A percentile compares a stretch with the other conserved stretches of the same genome.
Evolutionary conservation across 2,888 invertebrate species (phyloP).

Genomic region (Drosophila macrothrix): DNA sequence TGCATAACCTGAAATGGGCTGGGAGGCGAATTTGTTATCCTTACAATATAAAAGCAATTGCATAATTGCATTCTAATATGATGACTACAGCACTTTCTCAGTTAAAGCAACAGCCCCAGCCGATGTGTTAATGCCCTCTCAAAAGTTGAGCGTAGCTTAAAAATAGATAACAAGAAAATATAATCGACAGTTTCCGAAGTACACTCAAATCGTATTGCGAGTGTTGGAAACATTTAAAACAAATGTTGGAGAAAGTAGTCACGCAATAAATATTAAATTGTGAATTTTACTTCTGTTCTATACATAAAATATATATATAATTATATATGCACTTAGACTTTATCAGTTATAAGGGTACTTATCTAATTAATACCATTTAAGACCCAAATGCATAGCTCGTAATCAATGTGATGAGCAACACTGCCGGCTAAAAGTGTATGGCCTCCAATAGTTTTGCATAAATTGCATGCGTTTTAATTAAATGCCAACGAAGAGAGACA

Average conservation of each 20-base stretch:
- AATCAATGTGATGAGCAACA: not conserved
- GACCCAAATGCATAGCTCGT: not conserved
- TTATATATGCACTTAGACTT: not conserved
- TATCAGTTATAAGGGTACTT: not conserved
- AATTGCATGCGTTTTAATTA: slow-evolving; percentile 66
- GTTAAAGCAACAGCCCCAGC: not conserved
- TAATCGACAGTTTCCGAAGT: not conserved
- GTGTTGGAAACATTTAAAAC: not conserved
- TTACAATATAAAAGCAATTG: slow-evolving; percentile 63
- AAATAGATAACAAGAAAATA: not conserved
- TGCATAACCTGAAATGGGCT: slow-evolving; percentile 40
- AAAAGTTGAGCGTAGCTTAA: too few species aligned
- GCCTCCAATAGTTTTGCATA: slow-evolving; percentile 29
- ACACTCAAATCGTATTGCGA: not conserved
- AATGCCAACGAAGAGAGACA: slow-evolving; percentile 63
- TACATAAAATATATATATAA: too few species aligned
- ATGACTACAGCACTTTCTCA: slow-evolving; percentile 61
- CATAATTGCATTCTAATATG: slow-evolving; percentile 72
- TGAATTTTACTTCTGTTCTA: not conserved
- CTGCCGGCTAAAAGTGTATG: slow-evolving; percentile 11
- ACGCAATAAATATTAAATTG: not conserved
- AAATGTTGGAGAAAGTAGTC: not conserved
- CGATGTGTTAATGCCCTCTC: slow-evolving; percentile 23
- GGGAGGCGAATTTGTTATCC: slow-evolving; percentile 22
- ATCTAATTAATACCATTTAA: not conserved